Conservation (phyloP, 2,113 vertebrate genomes). For the Macrotus californicus region DNA sequence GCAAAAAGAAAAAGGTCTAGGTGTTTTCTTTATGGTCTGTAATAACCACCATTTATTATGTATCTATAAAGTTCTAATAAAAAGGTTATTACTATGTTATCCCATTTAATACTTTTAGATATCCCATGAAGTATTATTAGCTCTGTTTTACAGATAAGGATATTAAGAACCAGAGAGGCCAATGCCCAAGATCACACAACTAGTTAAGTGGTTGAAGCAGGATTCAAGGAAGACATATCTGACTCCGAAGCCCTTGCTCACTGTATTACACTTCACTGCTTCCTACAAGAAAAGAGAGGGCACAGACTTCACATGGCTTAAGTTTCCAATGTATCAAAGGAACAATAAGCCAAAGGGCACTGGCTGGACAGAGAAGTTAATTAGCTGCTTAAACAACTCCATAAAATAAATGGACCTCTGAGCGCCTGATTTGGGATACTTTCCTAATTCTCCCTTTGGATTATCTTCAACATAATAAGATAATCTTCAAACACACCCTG, state of each 20-base stretch:
- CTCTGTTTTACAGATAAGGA: conserved; percentile 40
- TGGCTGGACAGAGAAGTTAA: conserved; percentile 37
- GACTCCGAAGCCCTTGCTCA: neutral
- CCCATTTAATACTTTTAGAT: neutral
- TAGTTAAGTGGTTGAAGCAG: neutral
- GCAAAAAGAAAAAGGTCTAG: neutral
- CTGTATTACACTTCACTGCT: neutral
- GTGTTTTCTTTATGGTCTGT: neutral
- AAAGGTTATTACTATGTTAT: neutral
- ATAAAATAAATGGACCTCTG: conserved; percentile 45
- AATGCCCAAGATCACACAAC: neutral
- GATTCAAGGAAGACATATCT: neutral
- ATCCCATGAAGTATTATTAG: neutral
- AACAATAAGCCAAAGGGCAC: conserved; percentile 57
- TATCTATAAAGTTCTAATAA: neutral
- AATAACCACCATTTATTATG: conserved; percentile 34
- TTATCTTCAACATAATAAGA: conserved; percentile 55
- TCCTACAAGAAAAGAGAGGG: neutral
- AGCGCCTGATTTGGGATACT: conserved; percentile 36
- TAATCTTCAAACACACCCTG: conserved; percentile 44
- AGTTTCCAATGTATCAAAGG: conserved; percentile 24
- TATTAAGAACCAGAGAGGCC: neutral
- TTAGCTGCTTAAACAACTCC: conserved; percentile 51
- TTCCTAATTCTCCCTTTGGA: conserved; percentile 48
- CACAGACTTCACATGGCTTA: neutral